Conservation (phyloP, 2,797 vertebrate species). For the Characodon lateralis region DNA sequence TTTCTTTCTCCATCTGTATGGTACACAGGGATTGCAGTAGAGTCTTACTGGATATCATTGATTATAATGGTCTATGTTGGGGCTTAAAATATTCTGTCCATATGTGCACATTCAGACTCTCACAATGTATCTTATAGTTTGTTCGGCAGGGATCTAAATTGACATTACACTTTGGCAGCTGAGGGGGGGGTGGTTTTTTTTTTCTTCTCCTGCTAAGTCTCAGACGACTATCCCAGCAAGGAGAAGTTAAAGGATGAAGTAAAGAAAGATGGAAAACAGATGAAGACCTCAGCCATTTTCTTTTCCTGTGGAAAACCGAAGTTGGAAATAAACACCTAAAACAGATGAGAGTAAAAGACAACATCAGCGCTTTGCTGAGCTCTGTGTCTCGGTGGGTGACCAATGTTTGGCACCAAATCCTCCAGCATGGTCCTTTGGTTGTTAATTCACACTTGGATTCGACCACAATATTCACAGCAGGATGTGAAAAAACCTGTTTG, state of each 20-base stretch:
- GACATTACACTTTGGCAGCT: conserved; percentile 67
- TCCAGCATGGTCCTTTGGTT: conserved; percentile 62
- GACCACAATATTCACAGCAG: conserved; percentile 36
- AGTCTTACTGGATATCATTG: background rate
- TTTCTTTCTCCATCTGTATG: background rate
- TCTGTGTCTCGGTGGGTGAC: conserved; percentile 49
- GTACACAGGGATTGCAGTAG: no score
- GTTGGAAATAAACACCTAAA: conserved; percentile 3
- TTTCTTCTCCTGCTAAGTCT: conserved; percentile 46
- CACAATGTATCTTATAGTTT: conserved; percentile 52
- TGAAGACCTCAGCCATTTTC: background rate
- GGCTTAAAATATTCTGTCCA: conserved; percentile 13
- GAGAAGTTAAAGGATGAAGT: background rate
- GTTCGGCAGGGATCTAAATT: conserved; percentile 67
- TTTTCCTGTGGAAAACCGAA: conserved; percentile 3
- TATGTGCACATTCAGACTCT: conserved; percentile 9
- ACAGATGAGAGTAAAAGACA: conserved; percentile 13
- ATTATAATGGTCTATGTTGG: conserved; percentile 9
- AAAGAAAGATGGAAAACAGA: background rate
- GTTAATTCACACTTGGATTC: conserved; percentile 71
- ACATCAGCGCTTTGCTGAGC: conserved; percentile 27
- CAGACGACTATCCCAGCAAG: conserved; percentile 13
- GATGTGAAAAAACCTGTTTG: conserved; percentile 26
- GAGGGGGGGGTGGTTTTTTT: conserved; percentile 34
- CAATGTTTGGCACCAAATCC: conserved; percentile 69